Evolutionary conservation across 2,113 vertebrate species (phyloP).

Genomic region (Casuarius casuarius): DNA sequence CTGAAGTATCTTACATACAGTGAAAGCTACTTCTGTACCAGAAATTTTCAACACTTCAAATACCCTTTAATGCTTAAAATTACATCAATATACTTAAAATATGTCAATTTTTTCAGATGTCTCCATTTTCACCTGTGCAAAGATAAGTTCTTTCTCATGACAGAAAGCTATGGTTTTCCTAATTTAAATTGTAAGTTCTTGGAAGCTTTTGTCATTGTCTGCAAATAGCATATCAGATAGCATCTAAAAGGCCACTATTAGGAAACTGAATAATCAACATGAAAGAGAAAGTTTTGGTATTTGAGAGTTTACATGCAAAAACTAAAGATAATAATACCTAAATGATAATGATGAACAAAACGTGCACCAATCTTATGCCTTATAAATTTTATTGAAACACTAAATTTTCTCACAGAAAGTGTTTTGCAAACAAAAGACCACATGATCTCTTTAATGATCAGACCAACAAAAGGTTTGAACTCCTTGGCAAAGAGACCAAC

Average conservation of each 20-base stretch:
- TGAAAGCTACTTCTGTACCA: not conserved
- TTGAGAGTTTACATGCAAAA: not conserved
- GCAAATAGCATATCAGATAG: not conserved
- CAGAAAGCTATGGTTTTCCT: not conserved
- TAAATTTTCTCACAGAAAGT: not conserved
- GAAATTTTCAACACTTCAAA: not conserved
- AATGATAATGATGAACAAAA: not conserved
- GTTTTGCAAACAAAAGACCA: not conserved
- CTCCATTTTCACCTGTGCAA: not conserved
- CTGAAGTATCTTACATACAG: not conserved
- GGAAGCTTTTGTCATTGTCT: not conserved
- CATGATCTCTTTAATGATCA: not conserved
- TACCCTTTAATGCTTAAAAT: not conserved
- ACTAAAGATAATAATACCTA: not conserved
- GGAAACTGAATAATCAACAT: not conserved
- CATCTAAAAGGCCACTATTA: not conserved
- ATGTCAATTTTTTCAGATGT: not conserved
- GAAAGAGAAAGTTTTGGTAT: not conserved
- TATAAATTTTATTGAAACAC: not conserved
- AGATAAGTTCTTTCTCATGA: not conserved
- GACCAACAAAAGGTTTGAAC: not conserved
- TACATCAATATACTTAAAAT: too few species aligned
- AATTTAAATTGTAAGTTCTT: not conserved
- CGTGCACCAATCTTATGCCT: not conserved
- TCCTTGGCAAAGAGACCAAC: not conserved